Evolutionary conservation across 1,140 invertebrate genomes (phyloP).

Genomic region (Drosophila orosa): DNA sequence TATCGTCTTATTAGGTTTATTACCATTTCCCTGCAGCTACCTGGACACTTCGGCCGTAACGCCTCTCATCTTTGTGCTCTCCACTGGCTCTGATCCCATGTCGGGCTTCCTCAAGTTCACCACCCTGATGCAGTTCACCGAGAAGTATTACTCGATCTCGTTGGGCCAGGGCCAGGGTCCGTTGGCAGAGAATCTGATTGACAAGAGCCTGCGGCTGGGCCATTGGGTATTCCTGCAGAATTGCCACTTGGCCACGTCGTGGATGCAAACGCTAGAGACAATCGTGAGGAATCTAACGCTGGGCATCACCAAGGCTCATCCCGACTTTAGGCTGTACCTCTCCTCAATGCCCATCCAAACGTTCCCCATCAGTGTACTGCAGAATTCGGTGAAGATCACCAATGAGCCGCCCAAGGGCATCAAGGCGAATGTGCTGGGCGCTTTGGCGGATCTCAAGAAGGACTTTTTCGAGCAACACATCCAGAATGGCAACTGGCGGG

Average conservation of each 20-base stretch:
- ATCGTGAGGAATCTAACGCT: slow-evolving; percentile 89
- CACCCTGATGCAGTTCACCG: slow-evolving; percentile 90
- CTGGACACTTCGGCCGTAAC: slow-evolving; percentile 89
- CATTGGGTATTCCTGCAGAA: slow-evolving; percentile 96
- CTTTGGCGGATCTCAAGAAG: slow-evolving; percentile 90
- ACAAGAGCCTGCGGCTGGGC: slow-evolving; percentile 88
- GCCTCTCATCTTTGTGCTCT: slow-evolving; percentile 95
- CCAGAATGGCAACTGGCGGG: slow-evolving; percentile 89
- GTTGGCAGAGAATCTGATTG: slow-evolving; percentile 92
- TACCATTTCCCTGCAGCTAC: too few relatives aligned
- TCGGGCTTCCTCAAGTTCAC: slow-evolving; percentile 92
- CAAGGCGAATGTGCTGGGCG: slow-evolving; percentile 91
- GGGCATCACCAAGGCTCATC: slow-evolving; percentile 87
- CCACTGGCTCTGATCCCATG: slow-evolving; percentile 96
- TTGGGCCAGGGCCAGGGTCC: slow-evolving; percentile 95
- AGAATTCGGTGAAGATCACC: slow-evolving; percentile 96
- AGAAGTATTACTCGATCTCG: slow-evolving; percentile 93
- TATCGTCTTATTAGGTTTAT: too few relatives aligned
- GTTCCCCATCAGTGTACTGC: slow-evolving; percentile 95
- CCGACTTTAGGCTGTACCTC: slow-evolving; percentile 92
- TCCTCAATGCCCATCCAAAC: slow-evolving; percentile 93
- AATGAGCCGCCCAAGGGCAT: slow-evolving; percentile 96
- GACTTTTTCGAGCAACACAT: slow-evolving; percentile 92
- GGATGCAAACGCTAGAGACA: slow-evolving; percentile 92
- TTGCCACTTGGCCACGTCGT: slow-evolving; percentile 95